Evolutionary conservation across 92 coral and sea anemone genomes (phyloP).

Genomic region (Zoanthus solanderi): DNA sequence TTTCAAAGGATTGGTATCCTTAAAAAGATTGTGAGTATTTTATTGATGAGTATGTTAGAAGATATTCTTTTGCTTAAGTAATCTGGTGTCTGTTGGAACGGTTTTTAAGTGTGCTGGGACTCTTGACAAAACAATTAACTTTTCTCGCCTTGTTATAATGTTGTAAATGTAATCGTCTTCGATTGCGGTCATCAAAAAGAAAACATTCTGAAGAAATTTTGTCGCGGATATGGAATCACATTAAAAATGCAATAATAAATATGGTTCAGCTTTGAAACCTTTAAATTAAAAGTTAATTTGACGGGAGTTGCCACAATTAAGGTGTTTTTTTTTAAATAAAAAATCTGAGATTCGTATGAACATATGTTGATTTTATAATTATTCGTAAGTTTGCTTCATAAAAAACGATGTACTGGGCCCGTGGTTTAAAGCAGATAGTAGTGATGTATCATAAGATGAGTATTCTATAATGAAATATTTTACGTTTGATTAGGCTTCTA

Average conservation of each 20-base stretch:
- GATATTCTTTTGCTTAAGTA: background rate
- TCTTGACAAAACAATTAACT: too few relatives aligned
- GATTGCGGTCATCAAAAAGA: too few relatives aligned
- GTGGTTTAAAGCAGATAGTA: too few relatives aligned
- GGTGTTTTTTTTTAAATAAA: background rate
- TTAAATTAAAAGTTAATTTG: background rate
- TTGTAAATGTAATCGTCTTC: too few relatives aligned
- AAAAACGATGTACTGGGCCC: too few relatives aligned
- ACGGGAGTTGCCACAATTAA: background rate
- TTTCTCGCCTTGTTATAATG: too few relatives aligned
- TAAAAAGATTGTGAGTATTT: slow-evolving; percentile 84
- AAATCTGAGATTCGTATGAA: background rate
- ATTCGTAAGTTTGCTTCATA: too few relatives aligned
- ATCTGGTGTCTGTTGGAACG: background rate
- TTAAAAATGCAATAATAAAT: background rate
- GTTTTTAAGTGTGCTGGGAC: background rate
- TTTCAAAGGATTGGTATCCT: slow-evolving; percentile 63
- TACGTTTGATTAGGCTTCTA: slow-evolving; percentile 46
- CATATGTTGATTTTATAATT: background rate
- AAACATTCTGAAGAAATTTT: background rate
- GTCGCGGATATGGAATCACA: background rate
- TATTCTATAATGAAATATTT: background rate
- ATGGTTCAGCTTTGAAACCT: background rate
- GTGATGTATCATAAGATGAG: too few relatives aligned
- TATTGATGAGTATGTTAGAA: background rate